Evolutionary conservation across 2,888 invertebrate species (phyloP).

Genomic region (Octodonta nipae): DNA sequence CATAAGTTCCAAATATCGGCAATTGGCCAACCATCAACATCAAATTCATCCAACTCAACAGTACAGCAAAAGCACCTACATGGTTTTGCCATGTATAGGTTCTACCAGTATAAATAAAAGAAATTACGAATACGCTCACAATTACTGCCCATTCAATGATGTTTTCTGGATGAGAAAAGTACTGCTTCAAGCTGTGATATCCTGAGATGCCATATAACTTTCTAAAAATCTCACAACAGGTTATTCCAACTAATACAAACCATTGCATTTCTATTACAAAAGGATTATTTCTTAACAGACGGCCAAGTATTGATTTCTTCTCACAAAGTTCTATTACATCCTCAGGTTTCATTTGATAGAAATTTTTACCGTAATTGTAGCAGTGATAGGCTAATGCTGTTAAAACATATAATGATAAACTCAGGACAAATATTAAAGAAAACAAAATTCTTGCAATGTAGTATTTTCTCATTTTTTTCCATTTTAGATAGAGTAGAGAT

Average conservation of each 20-base stretch:
- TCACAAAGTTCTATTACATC: conserved; percentile 64
- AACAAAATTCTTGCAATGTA: conserved; percentile 67
- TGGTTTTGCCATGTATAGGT: conserved; percentile 77
- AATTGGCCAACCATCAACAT: conserved; percentile 83
- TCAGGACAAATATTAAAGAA: conserved; percentile 65
- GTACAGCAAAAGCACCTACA: conserved; percentile 71
- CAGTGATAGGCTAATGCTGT: conserved; percentile 74
- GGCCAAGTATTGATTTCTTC: conserved; percentile 63
- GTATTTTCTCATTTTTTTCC: conserved; percentile 81
- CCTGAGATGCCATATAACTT: conserved; percentile 72
- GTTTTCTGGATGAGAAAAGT: conserved; percentile 71
- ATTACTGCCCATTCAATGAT: conserved; percentile 80
- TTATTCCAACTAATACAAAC: conserved; percentile 67
- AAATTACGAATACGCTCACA: conserved; percentile 68
- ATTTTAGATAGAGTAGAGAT: conserved; percentile 74
- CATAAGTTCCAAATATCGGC: conserved; percentile 77
- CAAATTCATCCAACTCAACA: conserved; percentile 75
- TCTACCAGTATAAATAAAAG: conserved; percentile 63
- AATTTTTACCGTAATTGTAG: conserved; percentile 63
- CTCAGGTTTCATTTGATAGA: conserved; percentile 25
- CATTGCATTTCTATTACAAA: conserved; percentile 68
- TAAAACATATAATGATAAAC: conserved; percentile 65
- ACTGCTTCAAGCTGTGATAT: conserved; percentile 64
- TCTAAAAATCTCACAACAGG: conserved; percentile 63
- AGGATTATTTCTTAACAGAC: conserved; percentile 60